Conservation (phyloP, 2,797 vertebrate species). For the Argentina silus region DNA sequence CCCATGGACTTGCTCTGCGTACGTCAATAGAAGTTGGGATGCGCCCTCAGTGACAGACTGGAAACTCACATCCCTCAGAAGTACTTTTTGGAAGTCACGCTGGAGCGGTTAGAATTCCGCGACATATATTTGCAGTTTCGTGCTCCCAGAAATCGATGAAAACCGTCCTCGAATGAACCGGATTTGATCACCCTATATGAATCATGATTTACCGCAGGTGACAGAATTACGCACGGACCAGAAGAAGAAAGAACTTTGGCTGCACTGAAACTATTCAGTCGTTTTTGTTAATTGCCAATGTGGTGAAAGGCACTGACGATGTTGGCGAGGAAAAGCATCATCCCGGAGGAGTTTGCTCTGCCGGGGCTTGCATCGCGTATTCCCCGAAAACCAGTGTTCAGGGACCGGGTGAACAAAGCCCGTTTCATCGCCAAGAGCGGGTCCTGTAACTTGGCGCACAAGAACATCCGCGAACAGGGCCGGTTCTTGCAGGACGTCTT, state of each 20-base stretch:
- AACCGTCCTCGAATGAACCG: conserved; percentile 30
- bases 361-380: conserved; percentile 87
- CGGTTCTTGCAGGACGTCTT: conserved; percentile 97
- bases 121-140: not conserved
- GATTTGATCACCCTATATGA: not conserved
- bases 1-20: conserved; percentile 50
- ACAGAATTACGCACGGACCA: not conserved
- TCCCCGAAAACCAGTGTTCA: conserved; percentile 90
- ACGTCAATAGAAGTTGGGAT: conserved; percentile 61
- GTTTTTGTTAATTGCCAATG: conserved; percentile 1
- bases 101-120: too few species aligned
- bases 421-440: conserved; percentile 98
- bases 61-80: conserved; percentile 41
- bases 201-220: conserved; percentile 3
- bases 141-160: not conserved
- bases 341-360: conserved; percentile 95
- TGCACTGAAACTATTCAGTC: not conserved
- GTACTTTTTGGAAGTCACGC: conserved; percentile 11
- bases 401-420: conserved; percentile 90
- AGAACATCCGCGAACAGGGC: conserved; percentile 97
- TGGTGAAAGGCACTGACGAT: conserved; percentile 73
- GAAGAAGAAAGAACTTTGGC: not conserved
- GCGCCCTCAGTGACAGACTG: not conserved
- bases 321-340: conserved; percentile 96
- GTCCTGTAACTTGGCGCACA: conserved; percentile 95